Evolutionary conservation across 2,888 invertebrate species (phyloP).

Genomic region (Mythimna albipuncta): DNA sequence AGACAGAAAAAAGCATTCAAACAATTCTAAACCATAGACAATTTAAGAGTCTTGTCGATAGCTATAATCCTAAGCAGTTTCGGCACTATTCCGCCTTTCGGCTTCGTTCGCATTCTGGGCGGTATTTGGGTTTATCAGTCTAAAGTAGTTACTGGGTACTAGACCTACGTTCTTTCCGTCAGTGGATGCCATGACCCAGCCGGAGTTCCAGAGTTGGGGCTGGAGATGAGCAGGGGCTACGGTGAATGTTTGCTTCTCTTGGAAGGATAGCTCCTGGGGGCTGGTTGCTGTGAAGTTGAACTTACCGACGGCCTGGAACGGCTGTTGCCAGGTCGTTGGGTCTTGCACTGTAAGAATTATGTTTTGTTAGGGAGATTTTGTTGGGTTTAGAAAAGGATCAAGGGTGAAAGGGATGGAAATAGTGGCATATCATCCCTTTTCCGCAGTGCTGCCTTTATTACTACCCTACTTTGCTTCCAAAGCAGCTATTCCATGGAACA

Average conservation of each 20-base stretch:
- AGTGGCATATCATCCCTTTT: not conserved
- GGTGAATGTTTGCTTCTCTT: conserved; percentile 94
- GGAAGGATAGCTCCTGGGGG: conserved; percentile 94
- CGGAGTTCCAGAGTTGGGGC: conserved; percentile 92
- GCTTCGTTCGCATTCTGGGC: conserved; percentile 4
- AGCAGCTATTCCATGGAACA: not conserved
- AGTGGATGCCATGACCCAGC: conserved; percentile 92
- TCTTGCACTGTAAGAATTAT: conserved; percentile 88
- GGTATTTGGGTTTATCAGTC: conserved; percentile 71
- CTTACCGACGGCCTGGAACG: conserved; percentile 92
- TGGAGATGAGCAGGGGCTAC: conserved; percentile 97
- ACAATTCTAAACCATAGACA: not conserved
- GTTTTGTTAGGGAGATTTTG: not conserved
- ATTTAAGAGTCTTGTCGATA: conserved; percentile 1
- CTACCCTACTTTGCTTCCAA: not conserved
- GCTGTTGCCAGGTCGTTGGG: conserved; percentile 93
- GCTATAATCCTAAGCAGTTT: not conserved
- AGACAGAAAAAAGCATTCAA: conserved; percentile 17
- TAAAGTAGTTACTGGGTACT: conserved; percentile 92
- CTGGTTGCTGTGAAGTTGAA: conserved; percentile 94
- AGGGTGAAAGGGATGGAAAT: not conserved
- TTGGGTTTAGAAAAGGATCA: not conserved
- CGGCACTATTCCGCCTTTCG: not conserved
- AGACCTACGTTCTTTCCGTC: conserved; percentile 91
- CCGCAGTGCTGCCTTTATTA: not conserved